Conservation (phyloP, 2,797 vertebrate genomes). For the Acanthopagrus latus region DNA sequence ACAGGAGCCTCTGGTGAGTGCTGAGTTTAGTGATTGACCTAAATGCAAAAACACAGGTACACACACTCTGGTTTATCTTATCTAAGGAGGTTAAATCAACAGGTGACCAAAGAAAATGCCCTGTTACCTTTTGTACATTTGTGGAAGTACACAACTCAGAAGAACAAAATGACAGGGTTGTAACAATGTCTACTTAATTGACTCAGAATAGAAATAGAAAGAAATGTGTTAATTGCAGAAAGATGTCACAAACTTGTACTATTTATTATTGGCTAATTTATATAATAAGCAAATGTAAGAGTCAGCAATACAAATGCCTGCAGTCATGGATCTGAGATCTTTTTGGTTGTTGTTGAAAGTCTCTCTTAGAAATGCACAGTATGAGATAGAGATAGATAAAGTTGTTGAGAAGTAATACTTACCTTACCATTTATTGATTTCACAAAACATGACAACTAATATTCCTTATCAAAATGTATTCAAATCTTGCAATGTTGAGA, state of each 20-base stretch:
- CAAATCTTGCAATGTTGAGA: no score
- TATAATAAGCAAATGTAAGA: not conserved
- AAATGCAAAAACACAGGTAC: no score
- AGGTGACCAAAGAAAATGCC: no score
- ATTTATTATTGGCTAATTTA: not conserved
- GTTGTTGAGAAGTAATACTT: not conserved
- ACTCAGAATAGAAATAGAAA: not conserved
- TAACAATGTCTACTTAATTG: not conserved
- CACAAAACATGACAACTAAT: not conserved
- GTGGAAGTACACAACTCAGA: no score
- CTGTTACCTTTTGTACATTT: no score
- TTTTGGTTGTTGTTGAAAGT: not conserved
- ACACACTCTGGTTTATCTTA: no score
- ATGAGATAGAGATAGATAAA: not conserved
- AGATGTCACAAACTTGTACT: not conserved
- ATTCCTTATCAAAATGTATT: no score
- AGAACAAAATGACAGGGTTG: no score
- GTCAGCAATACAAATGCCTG: not conserved
- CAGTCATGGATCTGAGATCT: not conserved
- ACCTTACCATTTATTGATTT: not conserved
- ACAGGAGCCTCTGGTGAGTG: no score
- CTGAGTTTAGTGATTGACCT: no score
- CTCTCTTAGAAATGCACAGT: not conserved
- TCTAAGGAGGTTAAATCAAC: no score
- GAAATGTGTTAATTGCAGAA: not conserved